These are phyloP conservation scores for Aurelia sp. DNA, from an alignment of 30 jellyfish, hydroid and myxozoan species.

Conservation along the genomic window DNA sequence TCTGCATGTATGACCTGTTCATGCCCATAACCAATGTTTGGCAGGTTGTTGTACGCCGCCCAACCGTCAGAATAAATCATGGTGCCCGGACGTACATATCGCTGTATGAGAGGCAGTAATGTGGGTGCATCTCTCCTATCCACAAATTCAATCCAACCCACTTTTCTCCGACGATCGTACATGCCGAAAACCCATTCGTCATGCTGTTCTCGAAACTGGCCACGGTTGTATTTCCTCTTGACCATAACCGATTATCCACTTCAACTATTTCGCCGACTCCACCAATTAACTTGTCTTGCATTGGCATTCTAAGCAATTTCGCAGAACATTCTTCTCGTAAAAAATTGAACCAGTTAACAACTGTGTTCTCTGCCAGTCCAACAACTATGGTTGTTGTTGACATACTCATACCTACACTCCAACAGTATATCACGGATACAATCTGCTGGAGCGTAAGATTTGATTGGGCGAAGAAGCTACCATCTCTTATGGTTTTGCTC, in stretches of 20 bases:
- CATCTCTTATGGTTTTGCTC: not conserved
- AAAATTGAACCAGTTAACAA: conserved; percentile 49
- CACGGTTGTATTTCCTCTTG: conserved; percentile 40
- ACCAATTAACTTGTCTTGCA: not conserved
- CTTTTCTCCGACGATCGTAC: conserved; percentile 4
- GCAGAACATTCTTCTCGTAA: conserved; percentile 48
- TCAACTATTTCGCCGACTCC: too few relatives aligned
- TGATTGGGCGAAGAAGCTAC: not conserved
- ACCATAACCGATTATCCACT: conserved; percentile 30
- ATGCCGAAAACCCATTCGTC: conserved; percentile 52
- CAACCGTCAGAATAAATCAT: conserved; percentile 27
- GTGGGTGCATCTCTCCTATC: conserved; percentile 6
- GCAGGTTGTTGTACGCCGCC: conserved; percentile 24
- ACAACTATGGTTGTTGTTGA: not conserved
- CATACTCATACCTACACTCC: not conserved
- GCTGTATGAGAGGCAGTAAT: conserved; percentile 24
- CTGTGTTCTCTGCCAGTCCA: conserved; percentile 19
- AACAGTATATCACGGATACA: not conserved
- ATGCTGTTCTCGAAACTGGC: conserved; percentile 5
- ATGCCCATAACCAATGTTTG: not conserved
- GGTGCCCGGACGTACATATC: conserved; percentile 36
- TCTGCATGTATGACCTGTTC: conserved; percentile 19
- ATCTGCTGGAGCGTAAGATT: not conserved
- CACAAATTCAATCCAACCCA: conserved; percentile 16
- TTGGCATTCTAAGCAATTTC: conserved; percentile 40